A percentile compares a stretch with the other conserved stretches of the same genome.
Conservation (phyloP, 2,113 vertebrate species). For the Odontesthes bonariensis region DNA sequence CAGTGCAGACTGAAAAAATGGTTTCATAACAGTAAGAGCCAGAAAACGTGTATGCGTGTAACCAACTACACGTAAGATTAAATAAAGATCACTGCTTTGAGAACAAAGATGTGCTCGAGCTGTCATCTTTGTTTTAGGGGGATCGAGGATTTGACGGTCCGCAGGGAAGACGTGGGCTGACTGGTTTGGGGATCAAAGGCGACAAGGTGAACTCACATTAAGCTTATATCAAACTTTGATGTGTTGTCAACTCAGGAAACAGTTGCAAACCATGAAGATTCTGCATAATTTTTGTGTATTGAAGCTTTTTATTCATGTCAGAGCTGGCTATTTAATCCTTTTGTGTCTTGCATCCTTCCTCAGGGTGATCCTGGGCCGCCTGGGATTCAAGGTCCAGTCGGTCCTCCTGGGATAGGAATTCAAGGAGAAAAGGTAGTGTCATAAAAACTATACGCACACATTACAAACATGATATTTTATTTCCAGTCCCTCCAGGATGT, state of each 20-base stretch:
- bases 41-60: background rate
- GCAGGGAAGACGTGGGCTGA: conserved; percentile 79
- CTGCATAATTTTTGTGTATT: background rate
- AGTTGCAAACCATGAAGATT: too few species aligned
- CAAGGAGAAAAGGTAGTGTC: conserved; percentile 81
- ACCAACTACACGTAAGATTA: too few species aligned
- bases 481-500: too few species aligned
- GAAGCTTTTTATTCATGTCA: background rate
- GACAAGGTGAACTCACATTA: conserved; percentile 83
- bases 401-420: conserved; percentile 75
- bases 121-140: conserved; percentile 79
- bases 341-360: background rate
- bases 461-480: too few species aligned
- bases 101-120: background rate
- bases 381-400: conserved; percentile 72
- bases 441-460: too few species aligned
- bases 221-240: background rate
- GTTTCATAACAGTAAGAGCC: background rate
- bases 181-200: conserved; percentile 86
- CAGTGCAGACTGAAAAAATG: background rate
- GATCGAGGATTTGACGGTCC: conserved; percentile 87
- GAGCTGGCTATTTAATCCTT: background rate
- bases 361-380: conserved; percentile 85
- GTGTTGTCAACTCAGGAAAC: background rate
- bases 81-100: background rate